phyloP scores from a whole-genome alignment of 2,888 invertebrate species.

The Parochlus steinenii region DNA sequence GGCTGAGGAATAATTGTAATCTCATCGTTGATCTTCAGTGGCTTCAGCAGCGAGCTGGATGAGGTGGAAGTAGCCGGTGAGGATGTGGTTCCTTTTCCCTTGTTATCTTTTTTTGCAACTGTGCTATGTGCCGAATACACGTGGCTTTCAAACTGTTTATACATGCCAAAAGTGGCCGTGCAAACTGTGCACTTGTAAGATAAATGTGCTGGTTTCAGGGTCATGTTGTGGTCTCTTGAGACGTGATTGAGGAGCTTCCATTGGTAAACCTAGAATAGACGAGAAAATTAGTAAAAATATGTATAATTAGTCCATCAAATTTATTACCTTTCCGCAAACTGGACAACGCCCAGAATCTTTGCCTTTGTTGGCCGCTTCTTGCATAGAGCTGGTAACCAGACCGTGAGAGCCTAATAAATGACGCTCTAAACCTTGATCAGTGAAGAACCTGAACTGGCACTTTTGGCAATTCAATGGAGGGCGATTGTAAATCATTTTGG shows the following conservation, averaged over 20 bases:
- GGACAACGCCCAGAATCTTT: conserved; percentile 91
- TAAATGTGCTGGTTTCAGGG: conserved; percentile 79
- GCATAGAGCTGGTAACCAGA: conserved; percentile 88
- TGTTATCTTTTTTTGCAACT: conserved; percentile 55
- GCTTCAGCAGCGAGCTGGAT: conserved; percentile 44
- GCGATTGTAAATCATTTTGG: conserved; percentile 88
- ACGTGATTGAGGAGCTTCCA: conserved; percentile 88
- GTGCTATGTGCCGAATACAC: conserved; percentile 87
- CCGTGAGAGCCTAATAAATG: conserved; percentile 90
- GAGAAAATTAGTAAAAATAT: not conserved
- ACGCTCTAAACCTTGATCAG: conserved; percentile 88
- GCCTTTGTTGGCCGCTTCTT: conserved; percentile 87
- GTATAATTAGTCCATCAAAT: conserved; percentile 3
- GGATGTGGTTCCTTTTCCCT: conserved; percentile 19
- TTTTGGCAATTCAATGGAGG: conserved; percentile 92
- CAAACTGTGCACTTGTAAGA: conserved; percentile 93
- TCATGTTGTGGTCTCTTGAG: conserved; percentile 79
- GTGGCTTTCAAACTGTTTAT: conserved; percentile 87
- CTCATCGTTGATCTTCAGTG: conserved; percentile 75
- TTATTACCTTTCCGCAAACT: conserved; percentile 75
- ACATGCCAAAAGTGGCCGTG: conserved; percentile 88
- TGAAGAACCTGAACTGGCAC: conserved; percentile 92
- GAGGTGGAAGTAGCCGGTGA: conserved; percentile 19
- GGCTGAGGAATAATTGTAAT: conserved; percentile 81
- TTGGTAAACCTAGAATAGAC: conserved; percentile 60